Evolutionary conservation across 2,888 invertebrate genomes (phyloP), one percentile per base, ranked within the genome.

Genomic region (Drosophila macrothrix): DNA sequence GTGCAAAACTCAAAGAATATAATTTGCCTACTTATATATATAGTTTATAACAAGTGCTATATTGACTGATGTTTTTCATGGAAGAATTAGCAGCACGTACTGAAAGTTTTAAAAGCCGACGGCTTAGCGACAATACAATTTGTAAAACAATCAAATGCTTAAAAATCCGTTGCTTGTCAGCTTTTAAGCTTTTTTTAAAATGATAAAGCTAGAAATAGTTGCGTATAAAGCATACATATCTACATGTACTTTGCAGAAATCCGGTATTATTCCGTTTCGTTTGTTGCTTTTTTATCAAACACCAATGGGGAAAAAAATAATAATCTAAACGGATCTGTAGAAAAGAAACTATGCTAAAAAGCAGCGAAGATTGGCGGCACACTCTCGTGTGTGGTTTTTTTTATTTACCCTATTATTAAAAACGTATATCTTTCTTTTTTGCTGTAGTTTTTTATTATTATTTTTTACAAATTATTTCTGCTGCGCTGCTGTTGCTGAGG

Each of bases 301-400:
- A 33, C 35, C 37, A n/a, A 50, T 46, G 7, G 2, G 3, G 3
- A 28, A 28, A n/a, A 46, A 52, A 14, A 65, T 53, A 41, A 37
- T 33, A 56, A 49, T 39, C 46, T 14, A 61, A 67, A 29, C 78
- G 78, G 67, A 78, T 78, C 58, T 78, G 16, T 50, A 71, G 65
- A 68, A 81, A 73, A 80, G 81, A 83, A 83, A 85, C 82, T 82
- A 76, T 81, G 78, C 69, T 78, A 80, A 83, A 77, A 78, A 69
- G 55, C 37, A 35, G 46, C 61, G 2, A 64, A 50, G 62, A 61
- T 73, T 55, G 50, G 61, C 61, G 73, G 63, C 73, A 65, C 49
- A 66, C 64, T 70, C 63, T 56, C 35, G 49, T 37, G 49, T 37
- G 16, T 37, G 39, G 31, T 29, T 31, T 55, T 62, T 41, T 31